Conservation (phyloP, 2,113 vertebrate species). For the Paedocypris sp. region DNA sequence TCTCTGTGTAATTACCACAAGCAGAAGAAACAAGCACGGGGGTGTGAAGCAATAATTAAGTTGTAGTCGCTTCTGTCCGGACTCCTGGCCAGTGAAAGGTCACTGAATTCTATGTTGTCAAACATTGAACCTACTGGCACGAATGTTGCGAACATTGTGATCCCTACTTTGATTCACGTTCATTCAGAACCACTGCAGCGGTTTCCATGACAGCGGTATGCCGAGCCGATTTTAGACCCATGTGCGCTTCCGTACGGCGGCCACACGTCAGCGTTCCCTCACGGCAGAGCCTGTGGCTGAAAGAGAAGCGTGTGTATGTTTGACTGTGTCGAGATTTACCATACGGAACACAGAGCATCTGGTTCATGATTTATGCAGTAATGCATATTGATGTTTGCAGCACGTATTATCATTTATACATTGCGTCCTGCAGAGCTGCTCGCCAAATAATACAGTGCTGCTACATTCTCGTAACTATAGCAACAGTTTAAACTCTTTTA, state of each 20-base stretch:
- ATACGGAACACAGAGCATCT: neutral
- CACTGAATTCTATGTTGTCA: too few species aligned
- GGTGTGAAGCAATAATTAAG: too few species aligned
- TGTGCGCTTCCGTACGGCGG: too few species aligned
- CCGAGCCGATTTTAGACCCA: neutral
- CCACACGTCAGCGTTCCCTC: too few species aligned
- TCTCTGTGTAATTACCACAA: too few species aligned
- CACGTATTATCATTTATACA: constrained; percentile 26
- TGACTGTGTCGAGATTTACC: neutral
- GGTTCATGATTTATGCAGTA: constrained; percentile 32
- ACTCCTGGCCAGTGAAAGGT: too few species aligned
- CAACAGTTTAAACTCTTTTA: too few species aligned
- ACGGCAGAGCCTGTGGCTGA: neutral
- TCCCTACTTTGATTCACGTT: too few species aligned
- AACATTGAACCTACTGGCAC: too few species aligned
- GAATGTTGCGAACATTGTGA: too few species aligned
- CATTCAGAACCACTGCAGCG: neutral
- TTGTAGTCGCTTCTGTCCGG: too few species aligned
- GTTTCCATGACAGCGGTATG: neutral
- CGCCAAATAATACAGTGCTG: constrained; percentile 23
- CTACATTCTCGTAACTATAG: constrained; percentile 22
- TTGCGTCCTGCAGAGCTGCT: neutral
- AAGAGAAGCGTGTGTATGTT: neutral
- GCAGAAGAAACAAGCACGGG: too few species aligned
- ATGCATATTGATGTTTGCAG: constrained; percentile 20